phyloP scores from a whole-genome alignment of 2,888 invertebrate species.

The Lithophane ornitopus region DNA sequence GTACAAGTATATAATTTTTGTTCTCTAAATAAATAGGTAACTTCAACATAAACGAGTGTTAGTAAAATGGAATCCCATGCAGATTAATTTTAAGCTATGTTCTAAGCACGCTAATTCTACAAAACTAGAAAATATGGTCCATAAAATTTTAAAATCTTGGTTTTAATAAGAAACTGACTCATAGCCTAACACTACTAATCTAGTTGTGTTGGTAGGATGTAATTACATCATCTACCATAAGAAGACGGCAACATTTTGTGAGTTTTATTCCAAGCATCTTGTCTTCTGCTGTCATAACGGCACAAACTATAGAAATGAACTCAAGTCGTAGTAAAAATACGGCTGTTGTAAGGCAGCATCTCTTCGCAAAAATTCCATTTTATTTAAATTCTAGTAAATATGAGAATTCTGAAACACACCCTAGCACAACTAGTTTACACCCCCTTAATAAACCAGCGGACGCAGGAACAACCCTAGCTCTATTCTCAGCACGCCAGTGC shows the following conservation, averaged over 20 bases:
- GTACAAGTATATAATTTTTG: too few relatives aligned
- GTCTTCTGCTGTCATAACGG: not conserved
- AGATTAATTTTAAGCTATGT: not conserved
- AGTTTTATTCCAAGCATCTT: not conserved
- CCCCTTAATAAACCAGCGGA: slow-evolving; percentile 28
- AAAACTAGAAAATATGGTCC: not conserved
- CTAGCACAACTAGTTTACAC: slow-evolving; percentile 4
- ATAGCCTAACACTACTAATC: not conserved
- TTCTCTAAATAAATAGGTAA: not conserved
- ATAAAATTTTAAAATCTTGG: not conserved
- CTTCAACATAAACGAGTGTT: too few relatives aligned
- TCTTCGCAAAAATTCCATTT: not conserved
- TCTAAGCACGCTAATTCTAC: not conserved
- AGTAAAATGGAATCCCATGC: not conserved
- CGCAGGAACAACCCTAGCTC: slow-evolving; percentile 37
- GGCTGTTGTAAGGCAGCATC: not conserved
- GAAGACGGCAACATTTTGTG: not conserved
- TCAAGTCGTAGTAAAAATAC: not conserved
- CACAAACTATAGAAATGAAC: not conserved
- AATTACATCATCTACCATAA: not conserved
- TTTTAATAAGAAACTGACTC: not conserved
- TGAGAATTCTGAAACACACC: not conserved
- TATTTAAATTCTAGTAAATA: slow-evolving; percentile 5
- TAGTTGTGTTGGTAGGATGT: not conserved
- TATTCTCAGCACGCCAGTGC: slow-evolving; percentile 64